Base-by-base conservation (phyloP, 2,888 invertebrate species). In the Drosophila mimica region DNA sequence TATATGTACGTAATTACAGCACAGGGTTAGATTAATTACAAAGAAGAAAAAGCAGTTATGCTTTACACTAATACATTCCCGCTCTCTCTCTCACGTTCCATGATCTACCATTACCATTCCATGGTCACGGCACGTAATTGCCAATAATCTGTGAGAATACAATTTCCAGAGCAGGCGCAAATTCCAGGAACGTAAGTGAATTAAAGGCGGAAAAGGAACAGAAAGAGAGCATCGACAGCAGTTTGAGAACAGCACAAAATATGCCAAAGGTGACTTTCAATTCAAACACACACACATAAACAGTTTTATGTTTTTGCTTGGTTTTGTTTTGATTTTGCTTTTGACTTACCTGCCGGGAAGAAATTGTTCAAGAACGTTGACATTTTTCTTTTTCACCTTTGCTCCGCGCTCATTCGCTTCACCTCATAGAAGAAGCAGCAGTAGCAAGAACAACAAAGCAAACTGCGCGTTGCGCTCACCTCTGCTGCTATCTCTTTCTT, bases 281-380 rank as follows among this genome's bases (percentile, higher is more conserved):
- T 72, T 73, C 28, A 46, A 46, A 66, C 51, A 73, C 62, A 59
- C 36, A 38, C 66, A 40, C 59, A 25, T n/a, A 30, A 51, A 38
- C 38, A 25, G 34, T 61, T 64, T 54, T 49, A n/a, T 70, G 40
- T 51, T 43, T 48, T 52, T 38, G 33, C 68, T 65, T 66, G 70
- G 49, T 67, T 69, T 70, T 71, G 54, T 70, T 57, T 82, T 76
- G 54, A 36, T 60, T 76, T 83, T 57, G 64, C 48, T 36, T 15
- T 46, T 20, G 52, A 82, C 92, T 93, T 91, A 93, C 93, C 93
- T 92, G 93, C 92, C 87, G 92, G 92, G 88, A 93, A 93, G 85
- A 93, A 93, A 91, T 93, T 93, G 89, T 93, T 92, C 89, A 93
- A 93, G 90, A 93, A 93, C 91, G 93, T 92, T 92, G 93, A 93